Percentiles rank a stretch among this genome's conserved stretches.
These are phyloP conservation scores for Heliconius erato DNA, from an alignment of 2,888 invertebrate genomes.

Conservation along the genomic window DNA sequence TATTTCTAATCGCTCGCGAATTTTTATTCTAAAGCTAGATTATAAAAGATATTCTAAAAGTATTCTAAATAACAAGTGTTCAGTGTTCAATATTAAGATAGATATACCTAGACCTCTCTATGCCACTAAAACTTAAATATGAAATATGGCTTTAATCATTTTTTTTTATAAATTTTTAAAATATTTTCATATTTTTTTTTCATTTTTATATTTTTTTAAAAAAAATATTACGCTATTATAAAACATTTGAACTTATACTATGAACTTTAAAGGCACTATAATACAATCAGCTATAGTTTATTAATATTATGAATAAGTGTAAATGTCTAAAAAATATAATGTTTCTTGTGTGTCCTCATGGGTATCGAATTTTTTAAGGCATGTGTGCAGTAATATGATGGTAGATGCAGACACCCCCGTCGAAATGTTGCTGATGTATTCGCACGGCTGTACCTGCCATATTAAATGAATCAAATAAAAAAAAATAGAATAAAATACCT, in stretches of 20 bases:
- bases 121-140: neutral
- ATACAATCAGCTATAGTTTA: neutral
- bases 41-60: neutral
- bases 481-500: too few relatives aligned
- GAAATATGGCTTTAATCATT: conserved; percentile 5
- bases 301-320: neutral
- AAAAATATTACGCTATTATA: neutral
- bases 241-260: neutral
- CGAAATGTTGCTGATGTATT: neutral
- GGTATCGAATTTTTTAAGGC: conserved; percentile 3
- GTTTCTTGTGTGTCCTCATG: neutral
- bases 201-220: neutral
- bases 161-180: neutral
- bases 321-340: conserved; percentile 27
- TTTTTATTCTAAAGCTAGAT: neutral
- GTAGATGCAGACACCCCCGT: neutral
- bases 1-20: neutral
- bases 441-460: neutral
- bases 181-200: neutral
- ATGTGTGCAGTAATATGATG: neutral
- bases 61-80: neutral
- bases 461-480: neutral
- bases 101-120: neutral
- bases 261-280: conserved; percentile 21
- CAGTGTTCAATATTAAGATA: neutral